phyloP scores from a whole-genome alignment of 2,888 invertebrate genomes.

The Macaria notata region DNA sequence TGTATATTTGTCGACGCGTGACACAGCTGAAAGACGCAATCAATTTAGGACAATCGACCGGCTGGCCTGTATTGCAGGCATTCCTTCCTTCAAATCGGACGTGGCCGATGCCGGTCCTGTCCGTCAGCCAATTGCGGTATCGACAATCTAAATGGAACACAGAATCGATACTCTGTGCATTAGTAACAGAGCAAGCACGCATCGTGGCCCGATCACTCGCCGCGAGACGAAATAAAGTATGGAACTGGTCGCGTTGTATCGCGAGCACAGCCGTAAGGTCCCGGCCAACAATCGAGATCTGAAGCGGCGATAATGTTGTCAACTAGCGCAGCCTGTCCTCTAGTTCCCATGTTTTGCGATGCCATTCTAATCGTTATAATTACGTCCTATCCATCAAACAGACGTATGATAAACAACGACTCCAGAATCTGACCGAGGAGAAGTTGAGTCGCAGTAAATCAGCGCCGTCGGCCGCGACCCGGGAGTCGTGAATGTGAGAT shows the following conservation, averaged over 20 bases:
- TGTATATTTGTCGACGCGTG: conserved; percentile 33
- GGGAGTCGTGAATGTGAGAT: conserved; percentile 55
- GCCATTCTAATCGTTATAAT: conserved; percentile 78
- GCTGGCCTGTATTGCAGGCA: conserved; percentile 49
- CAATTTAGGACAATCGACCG: conserved; percentile 55
- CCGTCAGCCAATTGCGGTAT: conserved; percentile 68
- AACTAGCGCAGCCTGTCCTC: conserved; percentile 72
- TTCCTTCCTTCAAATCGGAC: conserved; percentile 61
- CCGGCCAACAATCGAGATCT: conserved; percentile 75
- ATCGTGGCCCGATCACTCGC: conserved; percentile 62
- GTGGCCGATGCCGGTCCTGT: conserved; percentile 59
- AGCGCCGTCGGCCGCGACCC: conserved; percentile 41
- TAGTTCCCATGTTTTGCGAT: conserved; percentile 79
- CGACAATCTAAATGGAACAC: conserved; percentile 74
- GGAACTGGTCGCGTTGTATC: conserved; percentile 51
- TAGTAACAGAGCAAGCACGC: conserved; percentile 60
- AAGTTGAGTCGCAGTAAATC: conserved; percentile 62
- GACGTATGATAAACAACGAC: conserved; percentile 70
- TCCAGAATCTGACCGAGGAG: conserved; percentile 53
- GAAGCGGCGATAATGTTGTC: conserved; percentile 71
- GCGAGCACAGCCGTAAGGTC: conserved; percentile 50
- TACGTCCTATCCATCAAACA: conserved; percentile 75
- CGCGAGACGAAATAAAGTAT: conserved; percentile 70
- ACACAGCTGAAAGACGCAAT: conserved; percentile 43
- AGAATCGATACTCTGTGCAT: conserved; percentile 64